Percentiles rank a stretch among this genome's conserved stretches.
These are phyloP conservation scores for Hydrochoerus hydrochaeris DNA, from an alignment of 2,113 vertebrate species.

Conservation along the genomic window DNA sequence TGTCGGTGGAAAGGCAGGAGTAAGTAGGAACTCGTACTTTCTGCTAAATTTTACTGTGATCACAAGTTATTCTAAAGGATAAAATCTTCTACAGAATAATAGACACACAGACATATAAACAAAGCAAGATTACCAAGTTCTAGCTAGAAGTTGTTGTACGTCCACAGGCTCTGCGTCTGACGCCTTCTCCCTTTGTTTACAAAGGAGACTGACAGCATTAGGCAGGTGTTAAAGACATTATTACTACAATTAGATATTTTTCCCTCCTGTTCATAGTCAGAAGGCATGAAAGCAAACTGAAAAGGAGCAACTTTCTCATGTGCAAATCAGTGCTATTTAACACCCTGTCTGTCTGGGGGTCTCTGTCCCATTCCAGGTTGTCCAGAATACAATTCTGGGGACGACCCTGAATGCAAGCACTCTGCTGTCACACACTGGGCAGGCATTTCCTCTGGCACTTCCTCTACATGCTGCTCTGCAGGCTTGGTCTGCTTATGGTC, in stretches of 20 bases:
- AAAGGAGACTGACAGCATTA: conserved; percentile 5
- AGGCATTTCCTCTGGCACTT: neutral
- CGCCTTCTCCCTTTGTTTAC: conserved; percentile 51
- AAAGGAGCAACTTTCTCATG: conserved; percentile 7
- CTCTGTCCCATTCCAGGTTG: neutral
- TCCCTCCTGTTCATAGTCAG: neutral
- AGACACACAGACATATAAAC: neutral
- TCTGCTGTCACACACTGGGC: neutral
- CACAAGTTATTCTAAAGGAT: neutral
- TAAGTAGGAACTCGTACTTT: neutral
- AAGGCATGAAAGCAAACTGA: conserved; percentile 12
- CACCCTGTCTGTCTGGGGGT: neutral
- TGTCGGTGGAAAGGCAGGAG: neutral
- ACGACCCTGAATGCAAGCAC: neutral
- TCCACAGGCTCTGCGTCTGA: conserved; percentile 19
- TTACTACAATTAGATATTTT: conserved; percentile 12
- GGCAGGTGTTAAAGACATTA: conserved; percentile 41
- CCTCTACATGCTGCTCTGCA: neutral
- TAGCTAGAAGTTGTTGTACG: neutral
- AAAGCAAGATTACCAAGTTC: conserved; percentile 7
- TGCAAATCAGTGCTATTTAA: neutral
- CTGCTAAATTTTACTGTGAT: neutral
- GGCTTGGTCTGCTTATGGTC: neutral
- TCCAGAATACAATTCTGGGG: neutral
- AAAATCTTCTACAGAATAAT: neutral